Percentiles rank a stretch among this genome's conserved stretches.
Evolutionary conservation across 1,140 invertebrate genomes (phyloP).

Genomic region (Saxidomus purpurata): DNA sequence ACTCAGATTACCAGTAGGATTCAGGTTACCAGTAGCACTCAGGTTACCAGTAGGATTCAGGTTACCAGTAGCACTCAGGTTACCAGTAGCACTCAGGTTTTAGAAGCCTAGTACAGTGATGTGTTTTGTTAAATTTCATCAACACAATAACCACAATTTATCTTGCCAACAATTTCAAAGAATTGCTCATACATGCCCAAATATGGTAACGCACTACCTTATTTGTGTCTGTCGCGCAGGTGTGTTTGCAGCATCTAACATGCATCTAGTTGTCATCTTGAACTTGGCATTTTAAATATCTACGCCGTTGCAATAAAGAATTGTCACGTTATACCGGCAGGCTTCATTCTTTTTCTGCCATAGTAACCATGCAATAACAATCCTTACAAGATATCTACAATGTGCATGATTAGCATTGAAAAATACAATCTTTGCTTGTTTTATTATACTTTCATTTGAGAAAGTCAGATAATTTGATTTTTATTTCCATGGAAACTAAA

Average conservation of each 20-base stretch:
- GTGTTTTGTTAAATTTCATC: too few species aligned
- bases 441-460: not conserved
- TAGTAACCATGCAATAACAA: not conserved
- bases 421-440: not conserved
- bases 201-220: not conserved
- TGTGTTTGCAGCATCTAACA: not conserved
- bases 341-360: not conserved
- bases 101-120: too few species aligned
- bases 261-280: conserved; percentile 12
- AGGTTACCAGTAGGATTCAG: too few species aligned
- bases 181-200: not conserved
- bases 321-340: not conserved
- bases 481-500: not conserved
- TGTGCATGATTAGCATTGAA: not conserved
- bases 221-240: not conserved
- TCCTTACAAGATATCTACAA: not conserved
- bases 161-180: conserved; percentile 28
- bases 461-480: not conserved
- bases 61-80: too few species aligned
- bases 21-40: too few species aligned
- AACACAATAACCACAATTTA: too few species aligned
- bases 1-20: too few species aligned
- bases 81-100: too few species aligned
- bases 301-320: not conserved
- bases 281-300: not conserved